Base-by-base conservation (phyloP, 2,888 invertebrate genomes). In the Cryptocephalus primarius region DNA sequence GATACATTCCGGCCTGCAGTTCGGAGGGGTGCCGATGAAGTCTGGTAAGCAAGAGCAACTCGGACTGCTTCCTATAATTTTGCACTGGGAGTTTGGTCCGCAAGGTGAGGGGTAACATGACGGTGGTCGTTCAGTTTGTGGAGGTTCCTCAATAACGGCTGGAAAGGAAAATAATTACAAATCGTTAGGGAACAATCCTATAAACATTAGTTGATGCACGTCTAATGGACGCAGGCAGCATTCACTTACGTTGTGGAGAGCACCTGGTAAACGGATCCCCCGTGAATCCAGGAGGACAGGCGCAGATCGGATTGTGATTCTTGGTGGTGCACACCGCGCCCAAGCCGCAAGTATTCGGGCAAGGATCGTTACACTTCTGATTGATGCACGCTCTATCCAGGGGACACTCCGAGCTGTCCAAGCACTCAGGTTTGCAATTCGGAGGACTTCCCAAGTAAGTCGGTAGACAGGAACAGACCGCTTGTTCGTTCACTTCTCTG, bases 181-280 rank as follows among this genome's bases (percentile, higher is more conserved):
- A 6, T 22, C 22, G 6, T 6, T 22, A 2, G 6, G 22, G 22
- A 4, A 4, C 22, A 22, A 22, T 22, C 22, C 22, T 6, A 22
- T 4, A 4, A 4, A 22, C 2, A 6, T 22, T 6, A 22, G 22
- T 22, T 22, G 22, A 22, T 22, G 22, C n/a, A n/a, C n/a, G n/a
- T n/a, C n/a, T n/a, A n/a, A n/a, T n/a, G n/a, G n/a, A n/a, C n/a
- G n/a, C n/a, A n/a, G n/a, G n/a, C n/a, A n/a, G n/a, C n/a, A n/a
- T n/a, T n/a, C n/a, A 77, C 80, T 80, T 78, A 86, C 85, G 75
- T 60, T 75, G 73, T 55, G 75, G 76, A 43, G 79, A 76, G 61
- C 90, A 91, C 61, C 81, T 82, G 3, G 80, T 79, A 64, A 89
- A 89, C 44, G 90, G 89, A 80, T 90, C 88, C 40, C 92, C 92